Evolutionary conservation across 2,797 vertebrate genomes (phyloP).

Genomic region (Pteropus rufus): DNA sequence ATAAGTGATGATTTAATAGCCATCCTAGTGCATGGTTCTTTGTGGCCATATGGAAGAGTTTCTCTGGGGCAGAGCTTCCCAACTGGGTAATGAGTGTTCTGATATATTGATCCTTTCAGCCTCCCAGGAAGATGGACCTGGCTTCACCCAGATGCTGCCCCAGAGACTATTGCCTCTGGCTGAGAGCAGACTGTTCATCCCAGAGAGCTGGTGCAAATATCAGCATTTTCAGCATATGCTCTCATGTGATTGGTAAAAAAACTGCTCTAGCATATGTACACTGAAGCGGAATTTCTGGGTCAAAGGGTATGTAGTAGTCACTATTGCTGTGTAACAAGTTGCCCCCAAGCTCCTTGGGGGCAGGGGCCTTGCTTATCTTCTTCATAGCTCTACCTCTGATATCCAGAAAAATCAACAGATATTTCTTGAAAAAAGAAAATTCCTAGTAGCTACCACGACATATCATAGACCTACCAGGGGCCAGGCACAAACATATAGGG

Average conservation of each 20-base stretch:
- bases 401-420: background rate
- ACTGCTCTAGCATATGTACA: background rate
- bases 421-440: constrained; percentile 14
- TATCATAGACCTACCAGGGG: background rate
- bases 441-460: background rate
- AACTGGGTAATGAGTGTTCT: background rate
- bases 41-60: background rate
- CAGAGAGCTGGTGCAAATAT: background rate
- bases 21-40: background rate
- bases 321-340: background rate
- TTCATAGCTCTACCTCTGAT: background rate
- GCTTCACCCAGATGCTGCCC: background rate
- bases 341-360: background rate
- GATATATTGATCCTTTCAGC: background rate
- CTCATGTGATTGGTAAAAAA: background rate
- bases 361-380: background rate
- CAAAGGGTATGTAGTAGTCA: background rate
- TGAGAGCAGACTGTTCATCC: background rate
- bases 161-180: background rate
- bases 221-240: constrained; percentile 12
- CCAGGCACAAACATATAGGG: background rate
- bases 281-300: constrained; percentile 23
- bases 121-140: background rate
- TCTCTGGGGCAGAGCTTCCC: background rate
- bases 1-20: background rate